Base-by-base conservation (phyloP, 2,888 invertebrate genomes). In the Nezara viridula region DNA sequence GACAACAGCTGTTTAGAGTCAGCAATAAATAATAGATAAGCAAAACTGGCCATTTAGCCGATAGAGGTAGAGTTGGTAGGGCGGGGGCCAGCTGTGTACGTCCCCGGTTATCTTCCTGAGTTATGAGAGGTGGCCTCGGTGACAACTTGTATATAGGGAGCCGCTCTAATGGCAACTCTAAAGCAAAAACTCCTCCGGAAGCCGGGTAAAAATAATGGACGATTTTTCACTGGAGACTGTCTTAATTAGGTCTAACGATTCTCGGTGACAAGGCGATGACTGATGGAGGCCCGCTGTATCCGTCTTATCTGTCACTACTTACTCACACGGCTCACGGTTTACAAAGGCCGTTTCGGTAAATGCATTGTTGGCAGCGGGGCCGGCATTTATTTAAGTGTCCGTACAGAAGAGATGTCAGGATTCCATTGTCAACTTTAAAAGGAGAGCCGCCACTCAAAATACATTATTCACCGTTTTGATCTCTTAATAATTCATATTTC, bases 241-340 rank as follows among this genome's bases (percentile, higher is more conserved):
- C 90, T 90, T 90, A 90, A 90, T 90, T 90, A 90, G 90, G 88
- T 86, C 89, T 89, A 90, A 88, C 90, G 90, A 90, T 90, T 90
- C 90, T 86, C 85, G 86, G 86, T 90, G 90, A 90, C 88, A 73
- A 66, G 85, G 40, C 49, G 90, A 90, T 90, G 90, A 90, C 81
- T 89, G 90, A 90, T 90, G 90, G 85, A 14, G n/a, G 21, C 73
- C 27, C 32, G 40, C 47, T 66, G 49, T 66, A 73, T 66, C 88
- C 44, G 73, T 47, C 88, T 77, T 66, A 47, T 16, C 60, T 66
- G 86, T 86, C 49, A 49, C 86, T 86, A 86, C 49, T 86, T 47
- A 37, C 86, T 81, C 44, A 81, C 81, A 81, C 44, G 24, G 4
- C 44, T 47, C n/a, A n/a, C 4, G 0, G 24, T n/a, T 47, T 47